phyloP scores from a whole-genome alignment of 37 sponge, comb jelly and placozoan genomes.

The Sycon ciliatum region DNA sequence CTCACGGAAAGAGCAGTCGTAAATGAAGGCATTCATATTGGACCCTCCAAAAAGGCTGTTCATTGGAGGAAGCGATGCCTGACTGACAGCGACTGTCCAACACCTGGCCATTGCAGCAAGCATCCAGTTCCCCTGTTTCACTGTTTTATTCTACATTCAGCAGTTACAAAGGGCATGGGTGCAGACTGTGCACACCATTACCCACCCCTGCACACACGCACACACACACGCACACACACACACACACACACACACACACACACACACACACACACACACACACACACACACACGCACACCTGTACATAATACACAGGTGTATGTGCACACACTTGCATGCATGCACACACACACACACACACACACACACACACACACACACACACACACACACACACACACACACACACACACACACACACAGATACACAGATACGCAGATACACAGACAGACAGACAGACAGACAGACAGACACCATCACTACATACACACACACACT shows the following conservation, averaged over 20 bases:
- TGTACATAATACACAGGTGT: conserved; percentile 13
- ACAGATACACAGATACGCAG: background rate
- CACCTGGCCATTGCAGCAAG: too few species aligned
- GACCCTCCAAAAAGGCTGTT: too few species aligned
- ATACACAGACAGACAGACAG: background rate
- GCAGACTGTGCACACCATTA: too few species aligned
- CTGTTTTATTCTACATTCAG: too few species aligned
- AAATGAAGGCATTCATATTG: too few species aligned
- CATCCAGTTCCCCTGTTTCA: too few species aligned
- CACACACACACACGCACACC: background rate
- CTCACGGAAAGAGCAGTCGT: too few species aligned
- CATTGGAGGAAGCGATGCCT: too few species aligned
- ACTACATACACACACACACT: too few species aligned
- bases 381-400: background rate
- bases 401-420: conserved; percentile 5
- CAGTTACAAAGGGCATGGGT: too few species aligned
- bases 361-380: background rate
- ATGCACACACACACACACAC: background rate
- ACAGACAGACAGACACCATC: conserved; percentile 1
- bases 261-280: background rate
- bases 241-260: conserved; percentile 5
- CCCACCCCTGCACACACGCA: too few species aligned
- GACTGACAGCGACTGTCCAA: too few species aligned
- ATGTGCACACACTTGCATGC: conserved; percentile 24
- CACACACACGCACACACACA: conserved; percentile 28